Base-by-base conservation (phyloP, 2,797 vertebrate species). In the Danio choprae region DNA sequence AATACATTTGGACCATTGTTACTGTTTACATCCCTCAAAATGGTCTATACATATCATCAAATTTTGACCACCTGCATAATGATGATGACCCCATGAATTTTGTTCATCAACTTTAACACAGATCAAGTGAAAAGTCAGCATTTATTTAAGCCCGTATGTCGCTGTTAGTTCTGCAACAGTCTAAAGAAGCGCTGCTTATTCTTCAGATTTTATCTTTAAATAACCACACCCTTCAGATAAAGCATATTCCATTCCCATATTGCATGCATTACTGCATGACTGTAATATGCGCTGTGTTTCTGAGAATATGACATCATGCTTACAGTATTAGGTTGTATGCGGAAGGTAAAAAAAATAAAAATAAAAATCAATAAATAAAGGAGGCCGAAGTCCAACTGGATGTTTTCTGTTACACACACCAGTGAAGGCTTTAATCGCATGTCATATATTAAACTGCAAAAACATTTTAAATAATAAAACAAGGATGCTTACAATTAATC, bases 241-340 rank as follows among this genome's bases (percentile, higher is more conserved):
- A 59, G 29, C 6, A 48, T 44, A 13, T 68, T 68, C 43, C 41
- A 36, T 58, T 77, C 40, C 20, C 22, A 20, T 68, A 29, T 29
- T 3, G 29, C 51, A 68, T n/a, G 40, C 51, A 77, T n/a, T 48
- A 58, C 16, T 67, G 53, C 41, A 68, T 68, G 41, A 48, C 43
- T 77, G 29, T 68, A 58, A 55, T 18, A 40, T 68, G 16, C 5
- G 2, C 4, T 67, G 16, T 36, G 20, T 76, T 67, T 64, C 38
- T 4, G 48, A 64, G 73, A 64, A 53, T 77, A 20, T 58, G 22
- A 58, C 63, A 56, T 48, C 51, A 67, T 15, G 59, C 29, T 58
- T 29, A 46, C 16, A 38, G 22, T 15, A 58, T 77, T 58, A 58
- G 22, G 1, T 18, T 58, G 41, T 18, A 13, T 18, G 20, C 46